phyloP scores from a whole-genome alignment of 2,113 vertebrate species.

The Fulmarus glacialis region DNA sequence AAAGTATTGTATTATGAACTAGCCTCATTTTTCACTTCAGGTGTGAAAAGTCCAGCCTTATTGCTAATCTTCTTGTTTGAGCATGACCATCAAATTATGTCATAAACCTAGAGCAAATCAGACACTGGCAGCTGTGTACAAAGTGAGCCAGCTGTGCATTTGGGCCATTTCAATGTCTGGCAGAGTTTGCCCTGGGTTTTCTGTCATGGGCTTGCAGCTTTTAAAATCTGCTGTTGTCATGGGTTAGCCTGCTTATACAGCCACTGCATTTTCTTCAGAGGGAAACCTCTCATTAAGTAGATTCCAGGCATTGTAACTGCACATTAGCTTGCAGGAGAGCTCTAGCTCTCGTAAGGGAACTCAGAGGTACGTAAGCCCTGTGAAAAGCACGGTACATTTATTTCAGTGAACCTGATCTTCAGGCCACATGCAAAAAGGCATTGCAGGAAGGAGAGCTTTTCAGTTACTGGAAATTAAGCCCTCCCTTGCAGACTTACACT shows the following conservation, averaged over 20 bases:
- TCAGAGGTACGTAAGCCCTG: accelerated
- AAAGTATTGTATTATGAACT: not conserved
- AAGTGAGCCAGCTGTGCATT: not conserved
- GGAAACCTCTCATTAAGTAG: not conserved
- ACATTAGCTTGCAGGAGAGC: not conserved
- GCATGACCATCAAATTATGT: not conserved
- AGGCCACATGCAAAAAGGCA: not conserved
- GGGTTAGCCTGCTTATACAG: not conserved
- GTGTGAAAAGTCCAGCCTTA: not conserved
- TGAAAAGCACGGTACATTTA: accelerated
- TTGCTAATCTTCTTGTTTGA: not conserved
- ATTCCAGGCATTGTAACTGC: not conserved
- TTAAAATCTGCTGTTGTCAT: not conserved
- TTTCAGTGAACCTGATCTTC: not conserved
- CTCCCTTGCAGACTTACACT: not conserved
- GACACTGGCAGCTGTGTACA: not conserved
- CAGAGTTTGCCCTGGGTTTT: not conserved
- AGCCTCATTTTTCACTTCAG: not conserved
- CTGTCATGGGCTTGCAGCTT: not conserved
- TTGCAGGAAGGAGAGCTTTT: not conserved
- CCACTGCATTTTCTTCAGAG: not conserved
- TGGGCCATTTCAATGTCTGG: not conserved
- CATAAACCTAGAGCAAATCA: not conserved
- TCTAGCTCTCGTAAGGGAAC: not conserved
- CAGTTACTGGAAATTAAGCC: not conserved